These are phyloP conservation scores for Chymomyza fuscimana DNA, from an alignment of 2,888 invertebrate species.

Conservation along the genomic window DNA sequence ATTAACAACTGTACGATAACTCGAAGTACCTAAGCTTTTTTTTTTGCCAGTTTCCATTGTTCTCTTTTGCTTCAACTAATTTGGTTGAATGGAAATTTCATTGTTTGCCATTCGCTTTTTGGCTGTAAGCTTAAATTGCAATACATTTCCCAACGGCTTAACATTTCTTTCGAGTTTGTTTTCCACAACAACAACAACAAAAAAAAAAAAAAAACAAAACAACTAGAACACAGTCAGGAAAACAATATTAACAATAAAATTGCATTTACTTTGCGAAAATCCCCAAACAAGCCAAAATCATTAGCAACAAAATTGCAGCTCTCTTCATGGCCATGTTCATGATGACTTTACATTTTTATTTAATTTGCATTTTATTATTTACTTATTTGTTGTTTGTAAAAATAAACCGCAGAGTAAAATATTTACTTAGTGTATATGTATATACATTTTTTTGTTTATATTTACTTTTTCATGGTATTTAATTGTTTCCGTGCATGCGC, in stretches of 20 bases:
- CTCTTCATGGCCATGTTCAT: conserved; percentile 8
- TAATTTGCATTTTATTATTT: conserved; percentile 50
- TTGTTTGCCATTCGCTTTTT: conserved; percentile 49
- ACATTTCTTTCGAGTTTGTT: conserved; percentile 55
- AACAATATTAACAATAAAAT: conserved; percentile 15
- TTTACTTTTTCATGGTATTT: conserved; percentile 7
- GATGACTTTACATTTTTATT: conserved; percentile 62
- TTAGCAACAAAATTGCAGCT: conserved; percentile 64
- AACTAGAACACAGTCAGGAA: not conserved
- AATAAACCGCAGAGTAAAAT: conserved; percentile 33
- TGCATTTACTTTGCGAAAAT: conserved; percentile 39
- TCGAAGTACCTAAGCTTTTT: not conserved
- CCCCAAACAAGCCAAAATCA: conserved; percentile 67
- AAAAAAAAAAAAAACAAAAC: conserved; percentile 13
- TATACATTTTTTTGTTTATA: too few species aligned
- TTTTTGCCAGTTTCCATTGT: conserved; percentile 15
- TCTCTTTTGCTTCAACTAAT: conserved; percentile 44
- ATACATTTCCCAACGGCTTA: conserved; percentile 53
- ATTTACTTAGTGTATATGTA: conserved; percentile 44
- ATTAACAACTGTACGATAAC: conserved; percentile 9
- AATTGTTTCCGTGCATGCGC: conserved; percentile 1
- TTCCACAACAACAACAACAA: conserved; percentile 4
- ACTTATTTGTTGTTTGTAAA: conserved; percentile 13
- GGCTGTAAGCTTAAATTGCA: conserved; percentile 17
- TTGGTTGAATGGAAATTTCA: conserved; percentile 54